Conservation (phyloP, 2,113 vertebrate genomes). For the Clarias macrocephalus region DNA sequence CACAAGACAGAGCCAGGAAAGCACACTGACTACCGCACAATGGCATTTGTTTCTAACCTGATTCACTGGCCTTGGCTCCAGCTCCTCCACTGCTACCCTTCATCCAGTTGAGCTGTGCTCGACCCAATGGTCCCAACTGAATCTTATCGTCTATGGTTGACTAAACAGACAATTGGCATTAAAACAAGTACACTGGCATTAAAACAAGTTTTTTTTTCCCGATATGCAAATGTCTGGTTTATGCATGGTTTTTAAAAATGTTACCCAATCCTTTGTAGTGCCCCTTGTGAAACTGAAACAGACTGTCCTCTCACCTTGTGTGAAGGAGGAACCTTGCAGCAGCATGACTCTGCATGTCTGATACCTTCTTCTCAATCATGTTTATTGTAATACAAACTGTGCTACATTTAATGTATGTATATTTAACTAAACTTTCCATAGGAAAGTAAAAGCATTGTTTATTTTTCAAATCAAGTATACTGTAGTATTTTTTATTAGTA, state of each 20-base stretch:
- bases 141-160: conserved; percentile 98
- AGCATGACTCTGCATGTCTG: background rate
- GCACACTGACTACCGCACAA: background rate
- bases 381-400: background rate
- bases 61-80: conserved; percentile 88
- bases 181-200: background rate
- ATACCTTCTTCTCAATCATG: background rate
- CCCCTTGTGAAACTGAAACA: background rate
- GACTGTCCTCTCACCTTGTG: background rate
- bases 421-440: background rate
- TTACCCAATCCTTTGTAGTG: background rate
- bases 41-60: conserved; percentile 73
- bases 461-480: background rate
- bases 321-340: background rate
- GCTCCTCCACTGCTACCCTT: conserved; percentile 96
- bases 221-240: background rate
- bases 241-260: background rate
- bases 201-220: background rate
- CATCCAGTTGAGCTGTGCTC: conserved; percentile 93
- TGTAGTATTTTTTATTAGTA: background rate
- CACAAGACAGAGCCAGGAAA: background rate
- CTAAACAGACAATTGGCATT: conserved; percentile 64
- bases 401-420: background rate
- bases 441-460: background rate
- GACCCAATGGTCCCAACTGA: conserved; percentile 84